Evolutionary conservation across 2,113 vertebrate genomes (phyloP).

Genomic region (Pangasianodon hypophthalmus): DNA sequence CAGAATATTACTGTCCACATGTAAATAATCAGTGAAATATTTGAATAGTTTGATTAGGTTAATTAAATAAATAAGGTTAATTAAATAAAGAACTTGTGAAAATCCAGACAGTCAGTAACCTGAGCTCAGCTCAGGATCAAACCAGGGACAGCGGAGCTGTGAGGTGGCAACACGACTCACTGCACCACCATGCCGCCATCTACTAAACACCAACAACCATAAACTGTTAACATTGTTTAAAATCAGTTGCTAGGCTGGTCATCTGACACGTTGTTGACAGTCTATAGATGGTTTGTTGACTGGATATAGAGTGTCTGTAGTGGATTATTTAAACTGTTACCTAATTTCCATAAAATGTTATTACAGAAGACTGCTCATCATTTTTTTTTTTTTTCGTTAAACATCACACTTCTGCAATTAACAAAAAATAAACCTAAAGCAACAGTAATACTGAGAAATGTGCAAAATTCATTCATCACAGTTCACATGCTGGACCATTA

Average conservation of each 20-base stretch:
- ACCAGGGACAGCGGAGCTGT: not conserved
- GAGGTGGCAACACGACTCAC: not conserved
- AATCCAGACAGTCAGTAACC: not conserved
- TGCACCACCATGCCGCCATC: not conserved
- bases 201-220: not conserved
- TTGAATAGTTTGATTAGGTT: not conserved
- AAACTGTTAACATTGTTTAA: not conserved
- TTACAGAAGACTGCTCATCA: not conserved
- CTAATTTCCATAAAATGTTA: slow-evolving; percentile 1
- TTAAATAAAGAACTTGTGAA: not conserved
- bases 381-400: not conserved
- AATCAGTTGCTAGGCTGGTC: not conserved
- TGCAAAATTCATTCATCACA: not conserved
- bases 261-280: not conserved
- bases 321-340: not conserved
- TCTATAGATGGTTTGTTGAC: not conserved
- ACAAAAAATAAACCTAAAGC: slow-evolving; percentile 27
- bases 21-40: not conserved
- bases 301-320: not conserved
- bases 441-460: slow-evolving; percentile 3
- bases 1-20: not conserved
- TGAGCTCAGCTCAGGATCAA: not conserved
- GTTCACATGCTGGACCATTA: not conserved
- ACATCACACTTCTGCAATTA: not conserved
- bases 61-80: not conserved